These are phyloP conservation scores for Temnothorax curvispinosus DNA, from an alignment of 1,140 invertebrate genomes.

Conservation along the genomic window DNA sequence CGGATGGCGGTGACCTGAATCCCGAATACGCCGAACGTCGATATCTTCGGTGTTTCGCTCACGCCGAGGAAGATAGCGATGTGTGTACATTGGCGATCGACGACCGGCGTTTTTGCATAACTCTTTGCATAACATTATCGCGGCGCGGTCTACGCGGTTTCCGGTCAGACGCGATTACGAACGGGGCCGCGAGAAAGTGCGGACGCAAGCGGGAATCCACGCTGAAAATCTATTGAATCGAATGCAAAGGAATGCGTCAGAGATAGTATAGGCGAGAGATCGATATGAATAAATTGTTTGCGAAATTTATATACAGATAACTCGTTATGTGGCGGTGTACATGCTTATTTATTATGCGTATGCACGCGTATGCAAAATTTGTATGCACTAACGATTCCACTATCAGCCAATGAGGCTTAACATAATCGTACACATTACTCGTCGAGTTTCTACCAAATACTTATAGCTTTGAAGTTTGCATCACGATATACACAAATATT, in stretches of 20 bases:
- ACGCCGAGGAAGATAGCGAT: slow-evolving; percentile 49
- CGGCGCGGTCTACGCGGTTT: slow-evolving; percentile 40
- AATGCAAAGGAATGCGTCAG: background rate
- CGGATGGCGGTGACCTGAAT: slow-evolving; percentile 66
- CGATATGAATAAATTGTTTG: background rate
- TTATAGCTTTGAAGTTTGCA: background rate
- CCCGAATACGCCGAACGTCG: slow-evolving; percentile 33
- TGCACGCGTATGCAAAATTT: background rate
- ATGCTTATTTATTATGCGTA: background rate
- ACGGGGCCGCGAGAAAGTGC: background rate
- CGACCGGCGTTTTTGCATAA: slow-evolving; percentile 41
- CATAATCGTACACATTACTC: background rate
- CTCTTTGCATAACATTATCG: slow-evolving; percentile 27
- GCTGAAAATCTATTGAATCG: background rate
- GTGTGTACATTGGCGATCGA: slow-evolving; percentile 22
- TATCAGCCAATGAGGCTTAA: background rate
- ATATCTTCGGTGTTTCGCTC: slow-evolving; percentile 43
- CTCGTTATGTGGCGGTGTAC: too few species aligned
- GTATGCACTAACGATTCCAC: too few species aligned
- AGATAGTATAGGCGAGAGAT: background rate
- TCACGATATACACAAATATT: background rate
- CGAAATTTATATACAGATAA: background rate
- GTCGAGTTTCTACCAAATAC: background rate
- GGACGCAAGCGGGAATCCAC: background rate
- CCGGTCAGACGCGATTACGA: slow-evolving; percentile 34